These are phyloP conservation scores for Antheraea assamensis DNA, from an alignment of 2,888 invertebrate genomes.

Conservation along the genomic window DNA sequence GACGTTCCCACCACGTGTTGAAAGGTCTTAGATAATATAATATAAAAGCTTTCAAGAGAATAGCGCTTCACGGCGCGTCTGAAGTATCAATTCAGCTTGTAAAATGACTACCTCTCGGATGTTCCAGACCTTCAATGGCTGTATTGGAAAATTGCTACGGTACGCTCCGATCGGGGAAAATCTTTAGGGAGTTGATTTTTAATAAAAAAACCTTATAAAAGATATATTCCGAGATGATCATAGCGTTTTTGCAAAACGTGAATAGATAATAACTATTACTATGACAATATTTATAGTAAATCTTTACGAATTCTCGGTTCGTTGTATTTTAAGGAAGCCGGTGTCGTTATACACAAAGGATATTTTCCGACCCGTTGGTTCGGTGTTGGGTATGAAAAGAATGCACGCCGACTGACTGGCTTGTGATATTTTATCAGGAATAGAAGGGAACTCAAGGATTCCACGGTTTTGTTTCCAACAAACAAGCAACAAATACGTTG, in stretches of 20 bases:
- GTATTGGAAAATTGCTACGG: slow-evolving; percentile 75
- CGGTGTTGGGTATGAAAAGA: slow-evolving; percentile 57
- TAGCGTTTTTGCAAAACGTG: slow-evolving; percentile 36
- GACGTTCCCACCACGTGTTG: slow-evolving; percentile 76
- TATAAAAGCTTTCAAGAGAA: slow-evolving; percentile 82
- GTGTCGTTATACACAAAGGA: slow-evolving; percentile 59
- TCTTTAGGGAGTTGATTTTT: slow-evolving; percentile 64
- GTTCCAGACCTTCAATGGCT: slow-evolving; percentile 66
- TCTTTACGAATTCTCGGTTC: slow-evolving; percentile 31
- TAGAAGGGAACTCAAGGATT: slow-evolving; percentile 66
- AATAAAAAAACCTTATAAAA: slow-evolving; percentile 69
- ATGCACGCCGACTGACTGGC: slow-evolving; percentile 62
- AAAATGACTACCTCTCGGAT: slow-evolving; percentile 72
- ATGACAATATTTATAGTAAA: slow-evolving; percentile 43
- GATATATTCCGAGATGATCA: slow-evolving; percentile 47
- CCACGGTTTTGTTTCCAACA: slow-evolving; percentile 67
- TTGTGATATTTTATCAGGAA: slow-evolving; percentile 72
- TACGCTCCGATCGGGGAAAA: slow-evolving; percentile 47
- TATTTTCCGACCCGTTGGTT: slow-evolving; percentile 69
- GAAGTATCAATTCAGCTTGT: slow-evolving; percentile 81
- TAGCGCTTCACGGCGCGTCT: slow-evolving; percentile 74
- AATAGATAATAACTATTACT: slow-evolving; percentile 39
- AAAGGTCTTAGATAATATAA: slow-evolving; percentile 80
- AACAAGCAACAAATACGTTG: slow-evolving; percentile 66
- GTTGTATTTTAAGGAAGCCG: slow-evolving; percentile 26